Conservation (phyloP, 1,140 invertebrate genomes). For the Episyrphus balteatus region DNA sequence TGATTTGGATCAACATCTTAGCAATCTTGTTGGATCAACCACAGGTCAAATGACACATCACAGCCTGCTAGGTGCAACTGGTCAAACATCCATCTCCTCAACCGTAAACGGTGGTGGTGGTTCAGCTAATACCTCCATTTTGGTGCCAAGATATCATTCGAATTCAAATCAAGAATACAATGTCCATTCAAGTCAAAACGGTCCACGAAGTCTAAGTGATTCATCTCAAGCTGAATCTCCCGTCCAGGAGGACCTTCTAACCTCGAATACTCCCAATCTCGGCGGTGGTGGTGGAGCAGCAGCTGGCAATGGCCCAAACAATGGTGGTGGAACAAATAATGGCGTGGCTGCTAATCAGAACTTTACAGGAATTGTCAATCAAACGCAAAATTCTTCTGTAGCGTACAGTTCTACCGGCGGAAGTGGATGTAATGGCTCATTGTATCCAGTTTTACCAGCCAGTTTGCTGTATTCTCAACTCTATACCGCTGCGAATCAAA, state of each 20-base stretch:
- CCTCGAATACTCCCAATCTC: slow-evolving; percentile 42
- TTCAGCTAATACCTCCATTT: slow-evolving; percentile 22
- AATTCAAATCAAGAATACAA: slow-evolving; percentile 35
- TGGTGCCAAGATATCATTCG: slow-evolving; percentile 45
- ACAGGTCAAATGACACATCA: slow-evolving; percentile 39
- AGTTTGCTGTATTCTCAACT: slow-evolving; percentile 73
- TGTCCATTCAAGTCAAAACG: slow-evolving; percentile 36
- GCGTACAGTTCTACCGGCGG: slow-evolving; percentile 8
- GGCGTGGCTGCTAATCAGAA: slow-evolving; percentile 31
- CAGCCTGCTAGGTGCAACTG: slow-evolving; percentile 27
- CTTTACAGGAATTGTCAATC: slow-evolving; percentile 30
- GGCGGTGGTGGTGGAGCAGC: slow-evolving; percentile 16
- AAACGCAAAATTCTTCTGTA: slow-evolving; percentile 27
- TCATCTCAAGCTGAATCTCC: slow-evolving; percentile 73
- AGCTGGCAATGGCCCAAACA: slow-evolving; percentile 5
- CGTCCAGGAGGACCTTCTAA: slow-evolving; percentile 61
- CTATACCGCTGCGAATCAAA: slow-evolving; percentile 65
- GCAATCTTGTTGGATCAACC: slow-evolving; percentile 51
- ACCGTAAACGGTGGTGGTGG: slow-evolving; percentile 35
- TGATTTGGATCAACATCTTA: slow-evolving; percentile 65
- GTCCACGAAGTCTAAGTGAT: slow-evolving; percentile 60
- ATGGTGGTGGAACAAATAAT: slow-evolving; percentile 13
- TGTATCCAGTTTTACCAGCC: slow-evolving; percentile 61
- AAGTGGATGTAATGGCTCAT: slow-evolving; percentile 47
- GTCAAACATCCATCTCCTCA: slow-evolving; percentile 35